Percentiles rank a stretch among this genome's conserved stretches.
Conservation (phyloP, 2,888 invertebrate genomes). For the Anthrax anthrax region DNA sequence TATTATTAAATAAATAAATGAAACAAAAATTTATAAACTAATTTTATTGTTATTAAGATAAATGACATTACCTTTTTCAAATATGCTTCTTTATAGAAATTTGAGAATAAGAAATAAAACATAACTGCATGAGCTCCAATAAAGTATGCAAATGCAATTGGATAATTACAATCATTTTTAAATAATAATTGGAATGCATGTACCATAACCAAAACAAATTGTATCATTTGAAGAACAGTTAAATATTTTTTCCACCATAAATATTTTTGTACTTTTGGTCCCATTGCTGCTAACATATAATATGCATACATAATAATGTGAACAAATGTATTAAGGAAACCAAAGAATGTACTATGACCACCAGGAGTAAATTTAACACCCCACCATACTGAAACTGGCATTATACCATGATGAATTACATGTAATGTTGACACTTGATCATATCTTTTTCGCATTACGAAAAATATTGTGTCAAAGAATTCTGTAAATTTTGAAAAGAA, state of each 20-base stretch:
- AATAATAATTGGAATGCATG: conserved; percentile 84
- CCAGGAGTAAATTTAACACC: conserved; percentile 80
- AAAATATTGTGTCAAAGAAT: conserved; percentile 87
- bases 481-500: conserved; percentile 90
- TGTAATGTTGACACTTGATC: conserved; percentile 83
- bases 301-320: conserved; percentile 93
- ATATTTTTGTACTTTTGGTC: conserved; percentile 72
- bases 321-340: conserved; percentile 84
- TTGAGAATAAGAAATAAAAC: conserved; percentile 84
- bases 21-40: not conserved
- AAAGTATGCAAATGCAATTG: conserved; percentile 76
- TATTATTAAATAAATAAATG: not conserved
- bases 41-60: not conserved
- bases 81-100: conserved; percentile 78
- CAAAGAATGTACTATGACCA: conserved; percentile 89
- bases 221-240: conserved; percentile 82
- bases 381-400: conserved; percentile 90
- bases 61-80: conserved; percentile 33
- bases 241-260: conserved; percentile 95
- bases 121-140: conserved; percentile 84
- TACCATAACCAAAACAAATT: conserved; percentile 74
- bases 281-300: conserved; percentile 78
- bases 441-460: conserved; percentile 84
- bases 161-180: conserved; percentile 73
- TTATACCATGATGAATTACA: conserved; percentile 88